A percentile compares a stretch with the other conserved stretches of the same genome.
These are phyloP conservation scores for Thymallus thymallus DNA, from an alignment of 2,113 vertebrate genomes.

Conservation along the genomic window DNA sequence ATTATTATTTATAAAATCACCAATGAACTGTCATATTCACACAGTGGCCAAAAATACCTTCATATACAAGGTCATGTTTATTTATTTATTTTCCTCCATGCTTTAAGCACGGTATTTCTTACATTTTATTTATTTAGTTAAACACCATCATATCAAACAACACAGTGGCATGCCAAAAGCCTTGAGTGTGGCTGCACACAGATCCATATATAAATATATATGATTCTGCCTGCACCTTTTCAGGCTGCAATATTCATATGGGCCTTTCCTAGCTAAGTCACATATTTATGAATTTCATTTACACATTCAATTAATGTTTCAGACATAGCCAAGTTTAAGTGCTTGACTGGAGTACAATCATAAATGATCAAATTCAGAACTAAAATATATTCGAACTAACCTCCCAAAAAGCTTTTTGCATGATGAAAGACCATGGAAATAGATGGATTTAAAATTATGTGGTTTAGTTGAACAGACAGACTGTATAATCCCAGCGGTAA, in stretches of 20 bases:
- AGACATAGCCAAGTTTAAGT: neutral
- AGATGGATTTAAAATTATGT: neutral
- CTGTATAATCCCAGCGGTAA: neutral
- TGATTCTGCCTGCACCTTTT: too few relatives aligned
- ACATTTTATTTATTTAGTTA: too few relatives aligned
- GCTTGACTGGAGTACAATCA: too few relatives aligned
- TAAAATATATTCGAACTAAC: neutral
- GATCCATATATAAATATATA: too few relatives aligned
- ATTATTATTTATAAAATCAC: too few relatives aligned
- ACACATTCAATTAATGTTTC: neutral
- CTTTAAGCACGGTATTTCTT: too few relatives aligned
- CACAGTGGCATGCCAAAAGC: neutral
- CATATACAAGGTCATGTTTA: too few relatives aligned
- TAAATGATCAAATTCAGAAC: neutral
- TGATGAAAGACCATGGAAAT: neutral
- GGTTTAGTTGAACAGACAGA: neutral
- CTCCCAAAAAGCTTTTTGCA: neutral
- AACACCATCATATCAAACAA: too few relatives aligned
- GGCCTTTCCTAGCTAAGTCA: neutral
- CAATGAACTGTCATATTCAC: too few relatives aligned
- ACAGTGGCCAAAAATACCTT: too few relatives aligned
- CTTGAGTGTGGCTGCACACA: neutral
- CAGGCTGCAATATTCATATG: constrained; percentile 9
- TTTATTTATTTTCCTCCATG: too few relatives aligned
- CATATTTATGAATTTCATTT: constrained; percentile 14